Conservation (phyloP, 1,140 invertebrate species). For the Phymastichus coffea region DNA sequence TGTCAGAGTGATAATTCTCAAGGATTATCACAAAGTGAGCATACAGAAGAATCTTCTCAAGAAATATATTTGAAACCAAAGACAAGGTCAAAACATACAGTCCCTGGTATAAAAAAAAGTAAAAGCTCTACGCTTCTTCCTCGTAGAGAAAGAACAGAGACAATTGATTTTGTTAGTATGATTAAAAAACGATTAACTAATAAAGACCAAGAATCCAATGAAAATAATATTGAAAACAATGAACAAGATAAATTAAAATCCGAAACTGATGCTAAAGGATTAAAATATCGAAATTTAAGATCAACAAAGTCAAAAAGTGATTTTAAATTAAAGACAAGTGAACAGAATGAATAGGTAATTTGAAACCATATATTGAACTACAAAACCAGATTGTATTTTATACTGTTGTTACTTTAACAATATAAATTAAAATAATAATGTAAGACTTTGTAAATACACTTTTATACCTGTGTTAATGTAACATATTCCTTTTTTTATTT, state of each 20-base stretch:
- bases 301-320: not conserved
- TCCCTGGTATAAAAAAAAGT: no score
- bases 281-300: slow-evolving; percentile 32
- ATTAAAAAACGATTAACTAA: slow-evolving; percentile 45
- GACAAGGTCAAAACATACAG: no score
- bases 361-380: no score
- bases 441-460: no score
- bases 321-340: not conserved
- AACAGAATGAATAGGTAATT: not conserved
- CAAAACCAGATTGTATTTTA: no score
- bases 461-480: no score
- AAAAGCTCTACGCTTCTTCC: no score
- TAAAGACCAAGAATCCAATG: slow-evolving; percentile 21
- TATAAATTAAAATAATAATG: no score
- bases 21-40: slow-evolving; percentile 1
- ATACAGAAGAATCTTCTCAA: not conserved
- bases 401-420: no score
- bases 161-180: slow-evolving; percentile 43
- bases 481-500: no score
- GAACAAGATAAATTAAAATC: not conserved
- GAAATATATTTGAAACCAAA: slow-evolving; percentile 1
- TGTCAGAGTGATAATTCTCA: slow-evolving; percentile 8
- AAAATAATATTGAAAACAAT: slow-evolving; percentile 18
- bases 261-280: slow-evolving; percentile 22
- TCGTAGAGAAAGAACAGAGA: no score